These are phyloP conservation scores for Drosophila engyochracea DNA, from an alignment of 2,888 invertebrate species.

Conservation along the genomic window DNA sequence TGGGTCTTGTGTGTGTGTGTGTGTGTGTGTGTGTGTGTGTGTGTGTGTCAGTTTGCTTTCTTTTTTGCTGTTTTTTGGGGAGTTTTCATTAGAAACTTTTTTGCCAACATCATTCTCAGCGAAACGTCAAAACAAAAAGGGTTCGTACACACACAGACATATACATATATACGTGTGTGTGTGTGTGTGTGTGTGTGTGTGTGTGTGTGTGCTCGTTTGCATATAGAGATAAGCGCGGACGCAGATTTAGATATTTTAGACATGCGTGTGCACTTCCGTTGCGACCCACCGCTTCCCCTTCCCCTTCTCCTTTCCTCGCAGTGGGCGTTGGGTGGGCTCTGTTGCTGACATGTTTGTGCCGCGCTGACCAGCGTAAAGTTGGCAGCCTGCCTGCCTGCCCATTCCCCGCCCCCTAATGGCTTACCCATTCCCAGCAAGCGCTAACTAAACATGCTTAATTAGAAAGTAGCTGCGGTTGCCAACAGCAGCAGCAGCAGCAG, in stretches of 20 bases:
- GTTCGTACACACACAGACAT: conserved; percentile 38
- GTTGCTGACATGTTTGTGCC: conserved; percentile 64
- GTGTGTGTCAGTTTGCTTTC: background rate
- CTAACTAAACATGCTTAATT: conserved; percentile 82
- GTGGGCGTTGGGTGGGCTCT: conserved; percentile 41
- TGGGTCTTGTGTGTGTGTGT: conserved; percentile 32
- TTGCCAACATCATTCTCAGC: conserved; percentile 68
- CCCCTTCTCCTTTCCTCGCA: background rate
- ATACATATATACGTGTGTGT: background rate
- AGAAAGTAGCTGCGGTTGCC: conserved; percentile 79
- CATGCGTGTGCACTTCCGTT: conserved; percentile 65
- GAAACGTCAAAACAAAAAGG: conserved; percentile 75
- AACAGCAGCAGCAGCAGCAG: conserved; percentile 17
- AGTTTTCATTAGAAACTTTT: conserved; percentile 78
- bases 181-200: conserved; percentile 3
- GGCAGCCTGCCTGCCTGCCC: conserved; percentile 2
- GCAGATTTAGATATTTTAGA: conserved; percentile 82
- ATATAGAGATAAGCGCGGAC: conserved; percentile 59
- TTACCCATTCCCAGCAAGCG: conserved; percentile 15
- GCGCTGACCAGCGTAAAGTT: conserved; percentile 39
- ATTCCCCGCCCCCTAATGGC: conserved; percentile 4
- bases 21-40: conserved; percentile 12
- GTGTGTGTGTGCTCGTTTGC: conserved; percentile 11
- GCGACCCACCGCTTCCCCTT: background rate
- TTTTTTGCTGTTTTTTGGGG: conserved; percentile 45